Evolutionary conservation across 2,797 vertebrate genomes (phyloP).

Genomic region (Pristis pectinata): DNA sequence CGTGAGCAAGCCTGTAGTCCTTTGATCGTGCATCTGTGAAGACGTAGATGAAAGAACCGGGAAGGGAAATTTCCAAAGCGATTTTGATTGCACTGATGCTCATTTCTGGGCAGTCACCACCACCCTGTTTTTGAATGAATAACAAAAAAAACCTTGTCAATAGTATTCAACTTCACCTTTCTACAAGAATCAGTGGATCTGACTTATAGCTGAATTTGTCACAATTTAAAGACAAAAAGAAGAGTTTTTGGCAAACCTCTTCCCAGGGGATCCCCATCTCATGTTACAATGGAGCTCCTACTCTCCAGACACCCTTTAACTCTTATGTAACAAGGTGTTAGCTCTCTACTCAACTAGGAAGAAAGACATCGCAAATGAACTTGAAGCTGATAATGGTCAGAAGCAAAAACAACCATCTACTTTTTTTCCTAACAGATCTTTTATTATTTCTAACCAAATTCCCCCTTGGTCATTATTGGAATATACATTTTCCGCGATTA

Average conservation of each 20-base stretch:
- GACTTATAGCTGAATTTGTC: background rate
- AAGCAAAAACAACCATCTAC: background rate
- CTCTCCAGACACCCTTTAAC: background rate
- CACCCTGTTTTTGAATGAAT: constrained; percentile 65
- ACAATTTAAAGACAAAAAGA: background rate
- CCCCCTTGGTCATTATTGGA: background rate
- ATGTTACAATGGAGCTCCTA: background rate
- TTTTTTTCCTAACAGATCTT: background rate
- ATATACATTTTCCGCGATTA: background rate
- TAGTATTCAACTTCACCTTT: background rate
- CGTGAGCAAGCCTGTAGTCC: constrained; percentile 84
- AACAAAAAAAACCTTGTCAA: background rate
- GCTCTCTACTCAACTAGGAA: background rate
- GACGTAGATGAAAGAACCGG: constrained; percentile 93
- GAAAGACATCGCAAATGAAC: background rate
- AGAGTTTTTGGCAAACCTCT: background rate
- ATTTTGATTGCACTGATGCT: constrained; percentile 97
- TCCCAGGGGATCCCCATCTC: background rate
- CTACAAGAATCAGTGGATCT: background rate
- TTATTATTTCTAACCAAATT: background rate
- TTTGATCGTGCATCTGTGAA: constrained; percentile 97
- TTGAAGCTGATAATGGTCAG: background rate
- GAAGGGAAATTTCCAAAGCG: constrained; percentile 90
- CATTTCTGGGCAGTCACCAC: constrained; percentile 98
- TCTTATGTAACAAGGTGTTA: background rate